These are phyloP conservation scores for Nerophis ophidion DNA, from an alignment of 2,113 vertebrate species.

Conservation along the genomic window DNA sequence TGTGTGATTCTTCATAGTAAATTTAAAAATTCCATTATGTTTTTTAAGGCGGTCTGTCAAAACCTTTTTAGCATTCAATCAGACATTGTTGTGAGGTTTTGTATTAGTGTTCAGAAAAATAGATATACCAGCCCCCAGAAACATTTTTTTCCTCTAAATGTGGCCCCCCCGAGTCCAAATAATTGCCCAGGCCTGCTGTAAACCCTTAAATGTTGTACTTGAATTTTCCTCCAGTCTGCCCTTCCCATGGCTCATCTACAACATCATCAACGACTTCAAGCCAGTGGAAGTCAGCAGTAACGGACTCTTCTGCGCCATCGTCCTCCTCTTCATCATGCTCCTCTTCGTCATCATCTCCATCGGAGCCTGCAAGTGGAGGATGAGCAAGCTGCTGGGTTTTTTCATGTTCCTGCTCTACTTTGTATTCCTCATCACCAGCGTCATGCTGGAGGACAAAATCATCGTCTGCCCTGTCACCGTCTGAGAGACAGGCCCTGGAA, in stretches of 20 bases:
- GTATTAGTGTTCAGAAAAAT: too few relatives aligned
- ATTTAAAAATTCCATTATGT: too few relatives aligned
- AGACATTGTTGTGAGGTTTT: too few relatives aligned
- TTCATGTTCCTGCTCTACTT: constrained; percentile 75
- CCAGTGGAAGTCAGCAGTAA: constrained; percentile 71
- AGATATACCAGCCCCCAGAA: too few relatives aligned
- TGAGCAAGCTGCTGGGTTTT: constrained; percentile 70
- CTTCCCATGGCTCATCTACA: constrained; percentile 70
- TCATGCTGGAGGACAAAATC: constrained; percentile 75
- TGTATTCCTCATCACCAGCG: constrained; percentile 70
- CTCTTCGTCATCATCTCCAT: constrained; percentile 75
- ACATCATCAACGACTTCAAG: constrained; percentile 56
- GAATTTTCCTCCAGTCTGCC: constrained; percentile 56
- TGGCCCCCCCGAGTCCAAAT: too few relatives aligned
- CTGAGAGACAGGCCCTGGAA: constrained; percentile 36
- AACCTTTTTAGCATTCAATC: too few relatives aligned
- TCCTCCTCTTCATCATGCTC: constrained; percentile 76
- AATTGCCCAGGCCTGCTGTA: too few relatives aligned
- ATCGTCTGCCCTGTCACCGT: constrained; percentile 64
- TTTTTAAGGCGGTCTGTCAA: too few relatives aligned
- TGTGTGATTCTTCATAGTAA: too few relatives aligned
- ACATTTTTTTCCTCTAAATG: too few relatives aligned
- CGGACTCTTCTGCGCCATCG: constrained; percentile 75
- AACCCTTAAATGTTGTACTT: neutral
- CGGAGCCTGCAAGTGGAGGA: constrained; percentile 67